Evolutionary conservation across 2,888 invertebrate species (phyloP), one percentile per base, ranked within the genome.

Genomic region (Tetragonula carbonaria): DNA sequence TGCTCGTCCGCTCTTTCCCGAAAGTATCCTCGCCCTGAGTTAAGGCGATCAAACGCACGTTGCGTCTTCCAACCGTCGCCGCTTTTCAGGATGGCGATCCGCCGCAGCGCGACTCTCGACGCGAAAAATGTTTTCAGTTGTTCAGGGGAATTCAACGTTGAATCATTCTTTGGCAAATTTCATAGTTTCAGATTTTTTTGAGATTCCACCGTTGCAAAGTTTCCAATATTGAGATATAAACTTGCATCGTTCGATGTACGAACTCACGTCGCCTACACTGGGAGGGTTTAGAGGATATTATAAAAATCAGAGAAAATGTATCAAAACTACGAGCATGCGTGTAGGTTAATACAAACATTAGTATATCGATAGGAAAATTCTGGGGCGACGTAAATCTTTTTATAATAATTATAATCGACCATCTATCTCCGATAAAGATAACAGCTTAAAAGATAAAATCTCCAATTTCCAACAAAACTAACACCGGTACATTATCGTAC

Each of bases 21-120:
- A 13, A 45, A 66, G 70, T 88, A 86, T 91, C 90, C 91, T 92
- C 91, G 91, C 93, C 90, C 84, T 82, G 89, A 92, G 92, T 93
- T 93, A 92, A 91, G 92, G 92, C 93, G 92, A 94, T 94, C 94
- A 93, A 93, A 91, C 92, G 92, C 94, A 94, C 92, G 92, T 91
- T 92, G 91, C 86, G 91, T 90, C 88, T 87, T 82, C 65, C 50
- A 75, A 62, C 63, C 55, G 74, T 80, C 76, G 38, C 38, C 38
- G 38, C 5, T 38, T 6, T 38, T 70, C 13, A 51, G 62, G 66
- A 50, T 50, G 62, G 51, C 78, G 68, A 62, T 70, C 70, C 55
- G 74, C 66, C 57, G n/a, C 63, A 28, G 4, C 50, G 21, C 33
- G n/a, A 75, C 66, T 71, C 50, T 75, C 53, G 13, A 59, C 50